phyloP scores from a whole-genome alignment of 2,888 invertebrate genomes.

The Caenorhabditis doughertyi region DNA sequence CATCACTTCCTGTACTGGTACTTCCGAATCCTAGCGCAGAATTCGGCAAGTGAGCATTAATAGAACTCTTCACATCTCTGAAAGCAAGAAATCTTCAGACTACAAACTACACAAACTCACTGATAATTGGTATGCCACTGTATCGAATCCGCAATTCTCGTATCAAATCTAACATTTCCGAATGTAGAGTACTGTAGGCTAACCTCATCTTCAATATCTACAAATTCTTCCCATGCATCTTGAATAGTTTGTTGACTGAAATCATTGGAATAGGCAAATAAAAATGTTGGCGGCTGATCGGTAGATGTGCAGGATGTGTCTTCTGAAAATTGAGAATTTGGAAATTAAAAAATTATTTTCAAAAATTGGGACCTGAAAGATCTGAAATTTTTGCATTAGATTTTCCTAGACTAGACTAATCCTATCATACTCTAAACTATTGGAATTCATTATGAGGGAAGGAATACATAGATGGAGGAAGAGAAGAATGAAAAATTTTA shows the following conservation, averaged over 20 bases:
- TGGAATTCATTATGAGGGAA: too few species aligned
- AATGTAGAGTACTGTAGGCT: neutral
- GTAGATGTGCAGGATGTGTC: neutral
- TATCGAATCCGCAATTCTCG: neutral
- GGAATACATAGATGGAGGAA: too few species aligned
- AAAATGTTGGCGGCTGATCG: neutral
- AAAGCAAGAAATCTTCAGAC: too few species aligned
- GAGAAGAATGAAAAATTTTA: too few species aligned
- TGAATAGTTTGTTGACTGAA: neutral
- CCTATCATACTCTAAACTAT: too few species aligned
- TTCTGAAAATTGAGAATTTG: too few species aligned
- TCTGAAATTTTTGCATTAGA: too few species aligned
- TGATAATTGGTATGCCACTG: neutral
- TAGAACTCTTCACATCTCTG: neutral
- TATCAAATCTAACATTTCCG: neutral
- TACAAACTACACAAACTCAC: neutral
- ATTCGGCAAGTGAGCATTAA: neutral
- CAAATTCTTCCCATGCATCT: neutral
- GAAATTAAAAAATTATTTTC: too few species aligned
- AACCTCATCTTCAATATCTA: neutral
- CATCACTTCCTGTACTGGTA: neutral
- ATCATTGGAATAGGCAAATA: neutral
- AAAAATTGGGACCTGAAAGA: too few species aligned
- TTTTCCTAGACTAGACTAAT: too few species aligned
- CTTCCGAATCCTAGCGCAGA: neutral